These are phyloP conservation scores for Physella acuta DNA, from an alignment of 1,140 invertebrate genomes.

Conservation along the genomic window DNA sequence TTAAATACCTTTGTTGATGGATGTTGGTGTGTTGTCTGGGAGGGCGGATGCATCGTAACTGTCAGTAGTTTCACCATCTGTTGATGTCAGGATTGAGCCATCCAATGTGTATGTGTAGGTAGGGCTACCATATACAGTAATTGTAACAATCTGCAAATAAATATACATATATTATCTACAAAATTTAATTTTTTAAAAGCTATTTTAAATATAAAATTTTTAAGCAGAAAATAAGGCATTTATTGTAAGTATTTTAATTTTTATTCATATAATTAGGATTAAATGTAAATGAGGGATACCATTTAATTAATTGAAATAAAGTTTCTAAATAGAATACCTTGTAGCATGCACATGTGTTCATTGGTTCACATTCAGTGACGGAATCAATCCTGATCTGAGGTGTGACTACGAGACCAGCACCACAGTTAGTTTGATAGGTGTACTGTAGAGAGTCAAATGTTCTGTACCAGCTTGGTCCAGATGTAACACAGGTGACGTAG, in stretches of 20 bases:
- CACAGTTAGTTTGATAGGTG: neutral
- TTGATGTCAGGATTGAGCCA: neutral
- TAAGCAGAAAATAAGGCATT: too few species aligned
- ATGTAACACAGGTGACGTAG: slow-evolving; percentile 9
- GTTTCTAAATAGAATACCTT: too few species aligned
- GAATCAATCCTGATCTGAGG: neutral
- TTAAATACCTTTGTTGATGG: neutral
- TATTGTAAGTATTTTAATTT: too few species aligned
- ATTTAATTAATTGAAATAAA: too few species aligned
- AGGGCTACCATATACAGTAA: neutral
- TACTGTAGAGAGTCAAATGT: slow-evolving; percentile 4
- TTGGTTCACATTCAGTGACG: slow-evolving; percentile 13
- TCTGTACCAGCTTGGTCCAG: slow-evolving; percentile 1
- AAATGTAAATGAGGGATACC: too few species aligned
- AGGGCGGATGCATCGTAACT: neutral
- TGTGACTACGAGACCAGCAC: slow-evolving; percentile 1
- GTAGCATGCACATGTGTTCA: slow-evolving; percentile 6
- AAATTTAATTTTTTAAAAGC: too few species aligned
- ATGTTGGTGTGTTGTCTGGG: neutral
- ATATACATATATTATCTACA: too few species aligned
- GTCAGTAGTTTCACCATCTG: neutral
- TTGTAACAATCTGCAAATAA: slow-evolving; percentile 12
- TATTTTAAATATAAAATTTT: too few species aligned
- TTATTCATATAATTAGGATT: too few species aligned
- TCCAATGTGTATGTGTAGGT: slow-evolving; percentile 1